Percentiles rank a stretch among this genome's conserved stretches.
Evolutionary conservation across 2,113 vertebrate genomes (phyloP).

Genomic region (Zeus faber): DNA sequence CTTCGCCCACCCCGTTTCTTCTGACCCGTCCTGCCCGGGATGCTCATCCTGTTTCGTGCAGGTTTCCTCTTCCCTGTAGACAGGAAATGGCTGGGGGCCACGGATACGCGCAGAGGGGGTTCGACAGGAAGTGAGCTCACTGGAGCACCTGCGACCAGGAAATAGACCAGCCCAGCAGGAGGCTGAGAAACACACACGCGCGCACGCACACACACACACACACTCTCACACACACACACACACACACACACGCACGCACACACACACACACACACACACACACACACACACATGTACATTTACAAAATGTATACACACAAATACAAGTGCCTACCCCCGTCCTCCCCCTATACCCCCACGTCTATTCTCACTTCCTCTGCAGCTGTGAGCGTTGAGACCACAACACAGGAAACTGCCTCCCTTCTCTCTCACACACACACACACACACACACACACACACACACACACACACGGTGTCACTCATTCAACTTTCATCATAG

Average conservation of each 20-base stretch:
- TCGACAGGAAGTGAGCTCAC: constrained; percentile 75
- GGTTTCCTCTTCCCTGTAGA: constrained; percentile 66
- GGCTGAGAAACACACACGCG: constrained; percentile 27
- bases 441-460: constrained; percentile 5
- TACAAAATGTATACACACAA: constrained; percentile 18
- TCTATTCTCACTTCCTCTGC: constrained; percentile 58
- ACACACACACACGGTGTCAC: not conserved
- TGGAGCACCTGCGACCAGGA: constrained; percentile 74
- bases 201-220: not conserved
- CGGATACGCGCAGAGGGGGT: constrained; percentile 50
- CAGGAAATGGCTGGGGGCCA: constrained; percentile 67
- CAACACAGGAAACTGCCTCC: constrained; percentile 59
- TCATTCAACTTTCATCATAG: too few species aligned
- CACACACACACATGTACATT: not conserved
- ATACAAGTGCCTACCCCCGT: constrained; percentile 28
- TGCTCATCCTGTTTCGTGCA: constrained; percentile 75
- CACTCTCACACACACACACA: constrained; percentile 21
- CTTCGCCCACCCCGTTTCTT: constrained; percentile 37
- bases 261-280: not conserved
- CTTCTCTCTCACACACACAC: not conserved
- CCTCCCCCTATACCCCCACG: constrained; percentile 12
- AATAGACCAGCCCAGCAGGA: constrained; percentile 49
- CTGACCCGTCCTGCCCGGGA: constrained; percentile 62
- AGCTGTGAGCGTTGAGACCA: constrained; percentile 65
- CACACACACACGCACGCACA: constrained; percentile 25